Evolutionary conservation across 2,113 vertebrate species (phyloP), one percentile per base, ranked within the genome.

Genomic region (Phrynocephalus versicolor): DNA sequence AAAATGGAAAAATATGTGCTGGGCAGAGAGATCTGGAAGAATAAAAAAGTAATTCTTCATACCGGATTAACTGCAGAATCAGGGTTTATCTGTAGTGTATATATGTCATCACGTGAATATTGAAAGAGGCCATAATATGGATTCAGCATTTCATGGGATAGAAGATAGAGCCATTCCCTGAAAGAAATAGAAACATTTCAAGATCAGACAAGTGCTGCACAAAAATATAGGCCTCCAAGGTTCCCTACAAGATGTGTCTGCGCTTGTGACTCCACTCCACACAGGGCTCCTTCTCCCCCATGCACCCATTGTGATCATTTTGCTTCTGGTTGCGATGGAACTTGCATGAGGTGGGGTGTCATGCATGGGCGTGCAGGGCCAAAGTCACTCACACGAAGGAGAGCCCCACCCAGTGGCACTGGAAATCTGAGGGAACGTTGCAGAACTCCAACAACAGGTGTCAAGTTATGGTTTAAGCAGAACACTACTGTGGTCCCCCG

Each of bases 121-220:
- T 99, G 99, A 97, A 99, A 99, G 83, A 99, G 97, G 81, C 99
- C 99, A 9, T 99, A 99, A 90, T 99, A 99, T 0, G 99, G 99
- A 95, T 99, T 99, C 95, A 99, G n/a, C 99, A 99, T 99, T 95
- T 99, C 98, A 85, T 99, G 99, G 1, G 99, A 99, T 90, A 99
- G 92, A 6, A 99, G 96, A 89, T 99, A 99, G 57, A 99, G 97
- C 99, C 99, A 99, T 94, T 99, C 99, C 94, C 99, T 99, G 92
- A 79, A 78, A 86, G 90, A 87, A 93, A 0, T 87, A 0, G 88
- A 82, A 1, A 0, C 71, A 23, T 25, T 86, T 84, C 65, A 25
- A 16, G 79, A 87, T 4, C 0, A 83, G 5, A 90, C 77, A 81
- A 90, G 19, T 15, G 27, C 76, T 74, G 87, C 58, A n/a, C 12